These are phyloP conservation scores for Zeuzera pyrina DNA, from an alignment of 2,888 invertebrate species.

Conservation along the genomic window DNA sequence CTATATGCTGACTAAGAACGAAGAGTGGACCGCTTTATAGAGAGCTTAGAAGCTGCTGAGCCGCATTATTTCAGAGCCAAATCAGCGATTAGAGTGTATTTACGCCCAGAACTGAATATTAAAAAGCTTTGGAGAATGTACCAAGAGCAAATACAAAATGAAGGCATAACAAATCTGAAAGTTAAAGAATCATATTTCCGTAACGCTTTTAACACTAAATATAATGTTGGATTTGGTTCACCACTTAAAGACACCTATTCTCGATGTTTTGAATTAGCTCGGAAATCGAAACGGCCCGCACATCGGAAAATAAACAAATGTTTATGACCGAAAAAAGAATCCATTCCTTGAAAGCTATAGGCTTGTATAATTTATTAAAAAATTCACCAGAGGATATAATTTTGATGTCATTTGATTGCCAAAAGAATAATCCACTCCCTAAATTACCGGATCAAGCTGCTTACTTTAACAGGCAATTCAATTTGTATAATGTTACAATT, in stretches of 20 bases:
- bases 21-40: too few relatives aligned
- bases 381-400: not conserved
- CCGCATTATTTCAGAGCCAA: not conserved
- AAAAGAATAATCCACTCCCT: conserved; percentile 28
- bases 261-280: not conserved
- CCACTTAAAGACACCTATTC: not conserved
- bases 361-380: too few relatives aligned
- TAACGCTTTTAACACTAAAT: not conserved
- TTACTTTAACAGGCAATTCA: conserved; percentile 28
- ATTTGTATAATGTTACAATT: conserved; percentile 28
- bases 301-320: not conserved
- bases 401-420: too few relatives aligned
- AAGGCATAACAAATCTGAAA: not conserved
- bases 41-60: too few relatives aligned
- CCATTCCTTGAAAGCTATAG: not conserved
- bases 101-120: not conserved
- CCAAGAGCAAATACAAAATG: too few relatives aligned
- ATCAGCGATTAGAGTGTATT: not conserved
- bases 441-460: conserved; percentile 28
- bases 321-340: not conserved
- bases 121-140: not conserved
- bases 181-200: not conserved
- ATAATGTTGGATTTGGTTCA: not conserved
- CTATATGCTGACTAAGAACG: too few relatives aligned
- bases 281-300: not conserved